Percentiles rank a stretch among this genome's conserved stretches.
These are phyloP conservation scores for Papilio machaon DNA, from an alignment of 1,140 invertebrate species.

Conservation along the genomic window DNA sequence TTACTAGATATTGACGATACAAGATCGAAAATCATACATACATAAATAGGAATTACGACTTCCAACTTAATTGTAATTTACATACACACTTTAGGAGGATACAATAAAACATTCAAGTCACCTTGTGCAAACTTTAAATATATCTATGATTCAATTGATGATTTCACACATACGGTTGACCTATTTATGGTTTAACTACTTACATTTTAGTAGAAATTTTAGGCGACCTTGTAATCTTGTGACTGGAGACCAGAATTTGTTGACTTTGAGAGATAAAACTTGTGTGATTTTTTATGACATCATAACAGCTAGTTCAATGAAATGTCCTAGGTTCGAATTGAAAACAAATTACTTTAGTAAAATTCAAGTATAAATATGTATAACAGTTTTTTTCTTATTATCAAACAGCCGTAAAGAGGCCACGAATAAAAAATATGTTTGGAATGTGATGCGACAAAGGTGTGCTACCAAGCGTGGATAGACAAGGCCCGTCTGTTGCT, in stretches of 20 bases:
- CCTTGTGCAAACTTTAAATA: constrained; percentile 3
- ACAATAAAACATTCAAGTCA: not conserved
- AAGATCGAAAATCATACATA: too few relatives aligned
- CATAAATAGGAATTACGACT: not conserved
- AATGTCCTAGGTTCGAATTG: not conserved
- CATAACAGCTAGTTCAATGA: not conserved
- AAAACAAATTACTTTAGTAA: not conserved
- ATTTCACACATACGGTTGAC: constrained; percentile 6
- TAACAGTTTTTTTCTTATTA: not conserved
- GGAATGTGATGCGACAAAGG: constrained; percentile 18
- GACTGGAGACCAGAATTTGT: not conserved
- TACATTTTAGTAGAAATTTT: constrained; percentile 6
- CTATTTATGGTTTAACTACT: constrained; percentile 15
- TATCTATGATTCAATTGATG: constrained; percentile 10
- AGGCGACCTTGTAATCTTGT: not conserved
- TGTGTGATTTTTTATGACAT: not conserved
- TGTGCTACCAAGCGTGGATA: not conserved
- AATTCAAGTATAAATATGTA: not conserved
- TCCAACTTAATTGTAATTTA: not conserved
- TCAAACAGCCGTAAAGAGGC: not conserved
- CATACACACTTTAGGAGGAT: not conserved
- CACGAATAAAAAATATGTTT: not conserved
- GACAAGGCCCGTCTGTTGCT: not conserved
- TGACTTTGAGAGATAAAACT: not conserved
- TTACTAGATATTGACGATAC: too few relatives aligned